phyloP scores from a whole-genome alignment of 1,140 invertebrate genomes.

The Drosophila mojavensis region DNA sequence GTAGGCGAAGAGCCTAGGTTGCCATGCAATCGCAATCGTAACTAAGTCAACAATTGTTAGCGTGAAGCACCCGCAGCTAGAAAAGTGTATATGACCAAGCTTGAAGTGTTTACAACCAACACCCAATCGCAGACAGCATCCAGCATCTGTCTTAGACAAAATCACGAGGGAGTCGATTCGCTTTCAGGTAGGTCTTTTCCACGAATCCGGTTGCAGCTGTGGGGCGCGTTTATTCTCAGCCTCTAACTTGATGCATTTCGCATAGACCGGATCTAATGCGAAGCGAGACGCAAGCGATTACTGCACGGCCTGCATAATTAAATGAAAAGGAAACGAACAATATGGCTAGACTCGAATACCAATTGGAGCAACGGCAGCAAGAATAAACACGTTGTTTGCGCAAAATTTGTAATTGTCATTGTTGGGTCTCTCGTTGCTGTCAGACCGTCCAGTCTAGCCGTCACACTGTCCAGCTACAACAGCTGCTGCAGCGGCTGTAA shows the following conservation, averaged over 20 bases:
- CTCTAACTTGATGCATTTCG: constrained; percentile 13
- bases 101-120: constrained; percentile 30
- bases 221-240: constrained; percentile 36
- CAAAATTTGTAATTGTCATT: constrained; percentile 12
- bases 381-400: constrained; percentile 37
- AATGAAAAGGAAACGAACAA: constrained; percentile 63
- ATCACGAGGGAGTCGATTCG: constrained; percentile 38
- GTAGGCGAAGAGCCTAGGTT: too few species aligned
- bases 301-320: too few species aligned
- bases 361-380: constrained; percentile 19
- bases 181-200: constrained; percentile 46
- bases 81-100: constrained; percentile 49
- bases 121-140: too few species aligned
- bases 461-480: neutral
- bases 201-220: constrained; percentile 33
- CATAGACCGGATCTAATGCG: constrained; percentile 51
- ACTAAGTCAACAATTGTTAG: too few species aligned
- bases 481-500: constrained; percentile 17
- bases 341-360: constrained; percentile 60
- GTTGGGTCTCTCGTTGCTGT: too few species aligned
- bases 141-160: too few species aligned
- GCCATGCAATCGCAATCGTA: too few species aligned
- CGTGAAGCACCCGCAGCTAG: neutral
- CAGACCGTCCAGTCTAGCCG: constrained; percentile 10
- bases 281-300: constrained; percentile 21